phyloP scores from a whole-genome alignment of 1,140 invertebrate genomes.

The Calosoma granatense region DNA sequence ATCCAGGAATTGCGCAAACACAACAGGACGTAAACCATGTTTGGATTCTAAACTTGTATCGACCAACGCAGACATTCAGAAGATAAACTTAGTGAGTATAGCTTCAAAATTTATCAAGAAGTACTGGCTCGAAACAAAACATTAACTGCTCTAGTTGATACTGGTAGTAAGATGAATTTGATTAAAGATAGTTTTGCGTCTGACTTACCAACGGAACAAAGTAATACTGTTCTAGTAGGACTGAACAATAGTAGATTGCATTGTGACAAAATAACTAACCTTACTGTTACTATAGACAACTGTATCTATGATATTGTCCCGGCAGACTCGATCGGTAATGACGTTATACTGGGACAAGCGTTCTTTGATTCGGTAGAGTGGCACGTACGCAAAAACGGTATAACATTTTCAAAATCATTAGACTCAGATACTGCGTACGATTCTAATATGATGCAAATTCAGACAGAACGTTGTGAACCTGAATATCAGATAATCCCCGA shows the following conservation, averaged over 20 bases:
- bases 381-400: not conserved
- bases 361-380: not conserved
- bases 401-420: not conserved
- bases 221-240: not conserved
- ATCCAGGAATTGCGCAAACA: not conserved
- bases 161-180: not conserved
- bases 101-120: not conserved
- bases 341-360: not conserved
- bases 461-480: not conserved
- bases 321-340: not conserved
- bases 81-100: not conserved
- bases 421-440: too few species aligned
- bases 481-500: not conserved
- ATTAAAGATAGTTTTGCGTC: not conserved
- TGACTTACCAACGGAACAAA: not conserved
- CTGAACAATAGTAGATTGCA: not conserved
- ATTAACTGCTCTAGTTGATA: not conserved
- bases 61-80: not conserved
- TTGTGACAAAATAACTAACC: not conserved
- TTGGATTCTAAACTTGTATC: not conserved
- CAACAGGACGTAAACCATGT: not conserved
- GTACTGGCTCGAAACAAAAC: not conserved
- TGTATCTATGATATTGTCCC: not conserved
- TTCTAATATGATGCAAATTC: not conserved
- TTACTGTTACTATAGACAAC: not conserved